phyloP scores from a whole-genome alignment of 2,113 vertebrate species.

The Petrocephalus microphthalmus region DNA sequence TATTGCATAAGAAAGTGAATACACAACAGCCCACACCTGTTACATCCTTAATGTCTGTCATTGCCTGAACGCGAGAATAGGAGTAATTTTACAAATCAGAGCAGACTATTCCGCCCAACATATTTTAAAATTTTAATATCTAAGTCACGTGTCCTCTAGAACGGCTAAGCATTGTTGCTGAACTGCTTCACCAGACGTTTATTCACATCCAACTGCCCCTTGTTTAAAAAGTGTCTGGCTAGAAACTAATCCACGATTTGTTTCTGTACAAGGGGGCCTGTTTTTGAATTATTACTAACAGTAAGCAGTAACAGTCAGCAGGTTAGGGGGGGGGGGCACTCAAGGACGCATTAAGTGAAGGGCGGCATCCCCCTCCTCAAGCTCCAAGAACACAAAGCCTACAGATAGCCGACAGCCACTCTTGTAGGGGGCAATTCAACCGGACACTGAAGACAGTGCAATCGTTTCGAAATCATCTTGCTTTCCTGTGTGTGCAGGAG shows the following conservation, averaged over 20 bases:
- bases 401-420: not conserved
- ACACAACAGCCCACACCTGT: not conserved
- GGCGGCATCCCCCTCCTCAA: not conserved
- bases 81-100: not conserved
- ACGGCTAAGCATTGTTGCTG: not conserved
- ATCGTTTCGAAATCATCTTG: not conserved
- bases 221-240: not conserved
- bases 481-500: not conserved
- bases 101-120: not conserved
- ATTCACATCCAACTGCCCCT: not conserved
- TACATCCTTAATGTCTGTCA: not conserved
- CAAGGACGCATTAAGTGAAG: not conserved
- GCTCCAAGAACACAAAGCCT: not conserved
- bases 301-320: not conserved
- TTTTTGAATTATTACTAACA: not conserved
- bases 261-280: not conserved
- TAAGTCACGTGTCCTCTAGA: not conserved
- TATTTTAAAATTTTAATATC: not conserved
- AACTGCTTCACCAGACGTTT: not conserved
- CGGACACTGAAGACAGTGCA: not conserved
- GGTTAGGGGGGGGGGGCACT: not conserved
- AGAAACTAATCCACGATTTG: not conserved
- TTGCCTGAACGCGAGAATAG: not conserved
- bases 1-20: not conserved
- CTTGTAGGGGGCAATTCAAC: not conserved